Conservation (phyloP, 2,888 invertebrate genomes). For the Didymodactylos carnosus region DNA sequence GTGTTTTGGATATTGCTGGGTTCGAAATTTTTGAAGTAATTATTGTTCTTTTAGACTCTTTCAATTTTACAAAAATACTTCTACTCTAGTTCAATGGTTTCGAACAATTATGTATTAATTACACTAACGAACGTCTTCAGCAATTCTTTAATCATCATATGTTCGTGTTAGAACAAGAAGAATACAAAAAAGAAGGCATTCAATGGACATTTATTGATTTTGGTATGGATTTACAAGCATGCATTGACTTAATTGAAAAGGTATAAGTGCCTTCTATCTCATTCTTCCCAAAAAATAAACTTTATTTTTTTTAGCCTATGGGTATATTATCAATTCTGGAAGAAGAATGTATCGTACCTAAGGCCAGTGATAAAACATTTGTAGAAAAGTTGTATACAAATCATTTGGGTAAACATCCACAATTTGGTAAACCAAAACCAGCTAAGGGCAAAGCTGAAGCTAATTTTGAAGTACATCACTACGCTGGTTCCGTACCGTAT, state of each 20-base stretch:
- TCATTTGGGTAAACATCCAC: conserved; percentile 94
- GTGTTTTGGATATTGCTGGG: conserved; percentile 99
- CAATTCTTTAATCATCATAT: conserved; percentile 95
- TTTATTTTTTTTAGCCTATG: conserved; percentile 66
- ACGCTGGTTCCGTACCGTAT: conserved; percentile 67
- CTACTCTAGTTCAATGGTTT: conserved; percentile 90
- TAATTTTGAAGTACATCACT: conserved; percentile 96
- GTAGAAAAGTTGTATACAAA: conserved; percentile 94
- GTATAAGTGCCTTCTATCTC: conserved; percentile 17
- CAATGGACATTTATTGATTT: conserved; percentile 90
- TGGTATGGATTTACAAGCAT: conserved; percentile 82
- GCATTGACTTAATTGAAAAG: conserved; percentile 57
- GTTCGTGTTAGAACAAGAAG: conserved; percentile 91
- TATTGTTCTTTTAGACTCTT: neutral
- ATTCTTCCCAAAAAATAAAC: too few species aligned
- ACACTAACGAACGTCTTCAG: conserved; percentile 88
- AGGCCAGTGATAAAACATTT: conserved; percentile 93
- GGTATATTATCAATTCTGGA: conserved; percentile 99
- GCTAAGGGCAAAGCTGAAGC: conserved; percentile 64
- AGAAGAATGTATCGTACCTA: conserved; percentile 99
- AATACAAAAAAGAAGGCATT: conserved; percentile 79
- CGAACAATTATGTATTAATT: conserved; percentile 94
- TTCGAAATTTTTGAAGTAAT: conserved; percentile 89
- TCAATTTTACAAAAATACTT: neutral
- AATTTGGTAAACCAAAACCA: conserved; percentile 74